phyloP scores from a whole-genome alignment of 2,888 invertebrate species.

The Parelbella ahira region DNA sequence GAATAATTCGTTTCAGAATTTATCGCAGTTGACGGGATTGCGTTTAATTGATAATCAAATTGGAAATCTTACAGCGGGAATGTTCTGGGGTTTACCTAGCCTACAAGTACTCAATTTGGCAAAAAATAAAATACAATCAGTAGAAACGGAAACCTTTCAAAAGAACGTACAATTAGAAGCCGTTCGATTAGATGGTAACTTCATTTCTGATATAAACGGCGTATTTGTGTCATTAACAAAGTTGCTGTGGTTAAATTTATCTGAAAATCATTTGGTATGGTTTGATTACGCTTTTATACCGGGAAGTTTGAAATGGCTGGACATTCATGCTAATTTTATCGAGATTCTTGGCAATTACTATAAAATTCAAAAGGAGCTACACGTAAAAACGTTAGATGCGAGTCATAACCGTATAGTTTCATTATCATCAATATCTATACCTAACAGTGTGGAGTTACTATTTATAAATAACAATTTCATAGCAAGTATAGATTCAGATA shows the following conservation, averaged over 20 bases:
- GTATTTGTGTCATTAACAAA: conserved; percentile 91
- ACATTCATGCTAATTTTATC: conserved; percentile 94
- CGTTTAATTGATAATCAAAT: conserved; percentile 94
- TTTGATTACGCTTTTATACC: conserved; percentile 96
- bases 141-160: conserved; percentile 92
- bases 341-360: conserved; percentile 93
- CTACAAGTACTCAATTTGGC: conserved; percentile 93
- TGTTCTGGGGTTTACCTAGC: conserved; percentile 91
- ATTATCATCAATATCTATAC: conserved; percentile 89
- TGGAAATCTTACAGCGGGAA: conserved; percentile 91
- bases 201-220: conserved; percentile 93
- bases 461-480: conserved; percentile 95
- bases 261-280: conserved; percentile 94
- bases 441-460: conserved; percentile 91
- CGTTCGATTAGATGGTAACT: conserved; percentile 92
- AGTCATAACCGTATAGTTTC: conserved; percentile 93
- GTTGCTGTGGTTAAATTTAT: conserved; percentile 92
- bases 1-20: conserved; percentile 91
- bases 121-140: conserved; percentile 92
- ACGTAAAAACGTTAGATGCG: conserved; percentile 91
- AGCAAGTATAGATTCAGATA: conserved; percentile 88
- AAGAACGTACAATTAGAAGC: conserved; percentile 91
- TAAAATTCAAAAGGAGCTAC: conserved; percentile 88
- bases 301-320: conserved; percentile 92
- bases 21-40: conserved; percentile 92